Conservation (phyloP, 2,797 vertebrate genomes). For the Hirundo rustica region DNA sequence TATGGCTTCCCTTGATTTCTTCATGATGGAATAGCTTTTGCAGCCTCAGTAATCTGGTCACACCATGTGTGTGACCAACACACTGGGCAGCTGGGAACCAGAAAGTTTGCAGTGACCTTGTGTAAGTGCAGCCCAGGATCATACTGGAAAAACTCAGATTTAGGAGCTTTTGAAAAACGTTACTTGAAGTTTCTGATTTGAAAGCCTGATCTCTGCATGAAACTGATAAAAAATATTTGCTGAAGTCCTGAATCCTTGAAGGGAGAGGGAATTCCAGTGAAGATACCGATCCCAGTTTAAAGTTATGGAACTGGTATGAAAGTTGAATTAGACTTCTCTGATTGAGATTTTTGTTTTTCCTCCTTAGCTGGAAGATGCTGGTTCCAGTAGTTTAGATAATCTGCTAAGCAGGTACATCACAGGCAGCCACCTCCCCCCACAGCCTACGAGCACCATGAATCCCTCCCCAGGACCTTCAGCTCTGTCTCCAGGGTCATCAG, state of each 20-base stretch:
- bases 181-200: background rate
- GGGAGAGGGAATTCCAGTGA: background rate
- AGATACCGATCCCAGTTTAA: background rate
- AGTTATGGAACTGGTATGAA: background rate
- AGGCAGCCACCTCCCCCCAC: constrained; percentile 86
- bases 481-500: constrained; percentile 95
- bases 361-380: constrained; percentile 93
- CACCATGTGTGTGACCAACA: background rate
- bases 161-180: background rate
- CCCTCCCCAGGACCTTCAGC: constrained; percentile 93
- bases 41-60: background rate
- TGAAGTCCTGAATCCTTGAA: background rate
- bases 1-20: background rate
- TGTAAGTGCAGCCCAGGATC: background rate
- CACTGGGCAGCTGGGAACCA: background rate
- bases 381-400: constrained; percentile 91
- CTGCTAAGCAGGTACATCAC: constrained; percentile 92
- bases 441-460: constrained; percentile 88
- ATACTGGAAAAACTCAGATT: background rate
- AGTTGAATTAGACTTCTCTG: background rate
- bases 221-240: background rate
- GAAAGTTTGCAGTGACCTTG: background rate
- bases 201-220: background rate
- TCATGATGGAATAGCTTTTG: background rate
- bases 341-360: constrained; percentile 33